Evolutionary conservation across 2,113 vertebrate species (phyloP).

Genomic region (Narcine bancroftii): DNA sequence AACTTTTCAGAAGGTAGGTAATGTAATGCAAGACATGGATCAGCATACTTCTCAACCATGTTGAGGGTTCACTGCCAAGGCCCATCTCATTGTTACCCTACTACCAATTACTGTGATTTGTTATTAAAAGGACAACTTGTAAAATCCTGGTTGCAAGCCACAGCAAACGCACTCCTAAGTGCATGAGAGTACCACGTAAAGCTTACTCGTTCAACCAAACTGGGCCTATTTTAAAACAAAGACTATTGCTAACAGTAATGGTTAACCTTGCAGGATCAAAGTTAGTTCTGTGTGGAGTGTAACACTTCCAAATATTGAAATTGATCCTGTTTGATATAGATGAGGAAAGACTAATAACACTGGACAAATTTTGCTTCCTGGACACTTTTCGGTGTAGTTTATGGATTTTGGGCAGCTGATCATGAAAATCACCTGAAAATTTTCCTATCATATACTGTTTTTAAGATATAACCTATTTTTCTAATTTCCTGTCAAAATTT

Average conservation of each 20-base stretch:
- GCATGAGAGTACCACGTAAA: not conserved
- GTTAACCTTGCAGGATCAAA: not conserved
- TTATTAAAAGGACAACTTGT: not conserved
- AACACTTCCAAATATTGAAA: not conserved
- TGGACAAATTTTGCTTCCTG: too few relatives aligned
- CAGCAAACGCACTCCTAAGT: not conserved
- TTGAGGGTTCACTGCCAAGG: not conserved
- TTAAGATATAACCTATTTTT: too few relatives aligned
- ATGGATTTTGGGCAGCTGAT: too few relatives aligned
- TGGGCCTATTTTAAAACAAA: not conserved
- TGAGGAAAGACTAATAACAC: too few relatives aligned
- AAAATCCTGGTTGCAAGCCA: not conserved
- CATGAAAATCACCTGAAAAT: too few relatives aligned
- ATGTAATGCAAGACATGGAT: not conserved
- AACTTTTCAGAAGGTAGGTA: not conserved
- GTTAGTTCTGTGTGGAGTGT: not conserved
- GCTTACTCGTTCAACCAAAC: not conserved
- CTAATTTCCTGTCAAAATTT: too few relatives aligned
- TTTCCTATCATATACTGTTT: too few relatives aligned
- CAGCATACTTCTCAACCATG: not conserved
- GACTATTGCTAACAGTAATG: not conserved
- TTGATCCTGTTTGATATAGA: not conserved
- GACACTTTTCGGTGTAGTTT: too few relatives aligned
- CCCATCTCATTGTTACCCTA: not conserved
- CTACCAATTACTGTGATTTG: not conserved